Percentiles rank a stretch among this genome's conserved stretches.
Conservation (phyloP, 2,113 vertebrate species). For the Corapipo altera region DNA sequence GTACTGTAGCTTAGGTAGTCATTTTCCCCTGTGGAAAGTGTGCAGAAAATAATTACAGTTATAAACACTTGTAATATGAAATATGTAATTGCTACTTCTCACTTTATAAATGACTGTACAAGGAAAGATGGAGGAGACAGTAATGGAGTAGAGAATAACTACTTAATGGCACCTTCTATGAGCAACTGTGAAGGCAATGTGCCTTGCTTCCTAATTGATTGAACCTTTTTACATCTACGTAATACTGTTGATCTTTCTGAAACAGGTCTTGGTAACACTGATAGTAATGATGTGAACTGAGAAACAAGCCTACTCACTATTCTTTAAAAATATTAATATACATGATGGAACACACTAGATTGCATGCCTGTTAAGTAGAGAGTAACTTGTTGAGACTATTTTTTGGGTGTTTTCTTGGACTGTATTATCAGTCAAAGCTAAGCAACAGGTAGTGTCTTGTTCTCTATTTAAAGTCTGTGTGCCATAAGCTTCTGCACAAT, state of each 20-base stretch:
- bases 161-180: neutral
- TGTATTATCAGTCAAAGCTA: neutral
- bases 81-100: slow-evolving; percentile 13
- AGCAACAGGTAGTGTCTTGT: slow-evolving; percentile 37
- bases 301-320: neutral
- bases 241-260: neutral
- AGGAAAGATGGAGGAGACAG: neutral
- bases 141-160: neutral
- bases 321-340: neutral
- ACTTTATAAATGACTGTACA: neutral
- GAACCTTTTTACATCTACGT: neutral
- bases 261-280: neutral
- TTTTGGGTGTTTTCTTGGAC: neutral
- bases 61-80: neutral
- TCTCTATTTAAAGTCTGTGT: neutral
- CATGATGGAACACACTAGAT: neutral
- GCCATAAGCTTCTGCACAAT: neutral
- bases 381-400: neutral
- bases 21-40: neutral
- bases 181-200: neutral
- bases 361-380: neutral
- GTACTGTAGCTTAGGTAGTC: neutral
- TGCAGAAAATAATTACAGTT: slow-evolving; percentile 18
- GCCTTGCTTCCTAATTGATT: neutral
- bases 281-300: neutral